phyloP scores from a whole-genome alignment of 2,797 vertebrate species.

The Lycodopsis pacificus region DNA sequence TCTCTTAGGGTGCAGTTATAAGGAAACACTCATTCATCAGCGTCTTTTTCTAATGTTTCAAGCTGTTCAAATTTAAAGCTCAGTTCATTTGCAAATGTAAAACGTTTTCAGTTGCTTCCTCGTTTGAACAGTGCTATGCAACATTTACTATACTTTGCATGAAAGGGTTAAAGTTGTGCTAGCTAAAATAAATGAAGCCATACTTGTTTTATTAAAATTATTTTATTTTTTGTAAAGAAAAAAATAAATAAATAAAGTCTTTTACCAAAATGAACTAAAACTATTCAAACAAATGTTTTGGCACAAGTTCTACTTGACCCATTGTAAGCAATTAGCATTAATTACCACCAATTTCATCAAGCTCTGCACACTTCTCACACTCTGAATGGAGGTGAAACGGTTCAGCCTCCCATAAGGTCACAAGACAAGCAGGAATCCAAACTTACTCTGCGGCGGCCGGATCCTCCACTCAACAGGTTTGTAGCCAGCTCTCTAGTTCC shows the following conservation, averaged over 20 bases:
- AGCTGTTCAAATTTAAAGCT: not conserved
- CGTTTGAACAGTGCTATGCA: not conserved
- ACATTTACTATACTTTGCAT: not conserved
- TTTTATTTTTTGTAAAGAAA: too few relatives aligned
- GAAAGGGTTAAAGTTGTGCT: not conserved
- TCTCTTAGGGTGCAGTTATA: too few relatives aligned
- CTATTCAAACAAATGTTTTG: not conserved
- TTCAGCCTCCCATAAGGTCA: constrained; percentile 12
- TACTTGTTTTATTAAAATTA: not conserved
- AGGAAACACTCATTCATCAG: not conserved
- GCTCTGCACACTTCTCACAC: not conserved
- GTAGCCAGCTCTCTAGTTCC: constrained; percentile 45
- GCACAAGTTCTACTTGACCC: not conserved
- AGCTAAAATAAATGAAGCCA: not conserved
- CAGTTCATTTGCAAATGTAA: not conserved
- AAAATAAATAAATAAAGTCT: not conserved
- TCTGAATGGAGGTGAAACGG: not conserved
- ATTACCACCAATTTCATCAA: not conserved
- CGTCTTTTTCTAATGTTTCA: not conserved
- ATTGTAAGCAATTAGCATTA: not conserved
- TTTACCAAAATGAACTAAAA: not conserved
- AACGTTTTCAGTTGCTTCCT: not conserved
- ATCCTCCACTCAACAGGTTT: constrained; percentile 61
- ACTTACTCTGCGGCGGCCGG: constrained; percentile 62
- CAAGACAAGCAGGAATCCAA: constrained; percentile 42